Evolutionary conservation across 1,140 invertebrate genomes (phyloP).

Genomic region (Cotesia typhae): DNA sequence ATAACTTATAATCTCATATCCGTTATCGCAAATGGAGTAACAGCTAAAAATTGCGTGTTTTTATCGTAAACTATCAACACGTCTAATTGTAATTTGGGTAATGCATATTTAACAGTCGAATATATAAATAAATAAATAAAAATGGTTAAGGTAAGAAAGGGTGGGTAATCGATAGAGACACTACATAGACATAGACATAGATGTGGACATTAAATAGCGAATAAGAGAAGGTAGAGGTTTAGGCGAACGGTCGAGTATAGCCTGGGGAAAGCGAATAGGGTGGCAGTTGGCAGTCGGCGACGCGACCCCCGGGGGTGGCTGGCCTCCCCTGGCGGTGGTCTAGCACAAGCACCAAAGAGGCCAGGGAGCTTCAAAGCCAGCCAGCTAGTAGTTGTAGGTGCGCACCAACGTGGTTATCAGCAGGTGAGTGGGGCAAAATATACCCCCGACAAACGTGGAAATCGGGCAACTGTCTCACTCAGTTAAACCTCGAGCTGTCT

Average conservation of each 20-base stretch:
- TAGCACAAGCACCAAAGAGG: constrained; percentile 1
- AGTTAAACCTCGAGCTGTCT: background rate
- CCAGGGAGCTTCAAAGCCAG: background rate
- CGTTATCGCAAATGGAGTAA: too few relatives aligned
- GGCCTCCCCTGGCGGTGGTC: constrained; percentile 20
- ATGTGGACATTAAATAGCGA: too few relatives aligned
- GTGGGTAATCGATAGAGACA: too few relatives aligned
- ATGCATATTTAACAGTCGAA: too few relatives aligned
- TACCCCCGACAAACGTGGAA: constrained; percentile 28
- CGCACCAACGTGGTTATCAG: constrained; percentile 18
- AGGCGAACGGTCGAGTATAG: background rate
- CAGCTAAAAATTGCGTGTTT: too few relatives aligned
- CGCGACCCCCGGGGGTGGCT: constrained; percentile 21
- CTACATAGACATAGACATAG: too few relatives aligned
- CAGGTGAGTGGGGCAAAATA: constrained; percentile 35
- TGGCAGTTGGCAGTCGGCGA: background rate
- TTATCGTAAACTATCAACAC: too few relatives aligned
- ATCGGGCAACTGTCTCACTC: constrained; percentile 12
- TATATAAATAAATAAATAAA: too few relatives aligned
- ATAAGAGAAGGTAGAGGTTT: background rate
- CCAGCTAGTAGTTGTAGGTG: constrained; percentile 18
- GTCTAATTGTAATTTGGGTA: too few relatives aligned
- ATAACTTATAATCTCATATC: too few relatives aligned
- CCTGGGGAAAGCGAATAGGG: too few relatives aligned
- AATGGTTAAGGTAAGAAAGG: too few relatives aligned